Evolutionary conservation across 1,140 invertebrate species (phyloP), one percentile per base, ranked within the genome.

Genomic region (Drosophila prosaltans): DNA sequence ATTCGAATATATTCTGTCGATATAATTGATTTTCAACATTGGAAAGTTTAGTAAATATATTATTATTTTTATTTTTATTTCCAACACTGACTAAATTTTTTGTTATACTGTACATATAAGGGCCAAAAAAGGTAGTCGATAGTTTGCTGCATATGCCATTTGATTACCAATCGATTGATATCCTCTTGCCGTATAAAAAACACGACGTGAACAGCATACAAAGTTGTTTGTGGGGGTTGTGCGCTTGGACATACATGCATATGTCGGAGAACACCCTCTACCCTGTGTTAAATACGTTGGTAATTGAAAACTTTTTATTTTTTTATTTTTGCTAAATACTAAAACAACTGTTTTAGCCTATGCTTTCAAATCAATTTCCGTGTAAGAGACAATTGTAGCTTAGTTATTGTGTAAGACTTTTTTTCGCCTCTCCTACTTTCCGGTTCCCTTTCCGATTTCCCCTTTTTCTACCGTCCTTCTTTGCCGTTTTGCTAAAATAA

Each of bases 261-360:
- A 30, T 30, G 16, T 16, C 16, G 16, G 16, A 16, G 16, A 16
- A 16, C 16, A 16, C 16, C 16, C 16, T 16, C 16, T 16, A 16
- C 16, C 16, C 16, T 16, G 21, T 51, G 21, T 24, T 4, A 28
- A 73, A 70, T 71, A 60, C 68, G 16, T 45, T 70, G 80, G 60
- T 69, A 80, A 77, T 84, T 72, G 76, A 83, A 83, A 83, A 83
- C 63, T 79, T 82, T 83, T 48, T 66, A 65, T 69, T 71, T 76
- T 69, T 79, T 69, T 71, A 72, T 69, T 79, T 48, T 48, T 43
- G 41, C 16, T 43, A 74, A 81, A 66, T 51, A 78, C 57, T 78
- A 66, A 55, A 77, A 70, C 59, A 60, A 59, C 36, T 32, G 36
- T 48, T 24, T 24, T 32, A 24, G 48, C 28, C 48, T 43, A 45